Evolutionary conservation across 2,888 invertebrate genomes (phyloP).

Genomic region (Xylota sylvarum): DNA sequence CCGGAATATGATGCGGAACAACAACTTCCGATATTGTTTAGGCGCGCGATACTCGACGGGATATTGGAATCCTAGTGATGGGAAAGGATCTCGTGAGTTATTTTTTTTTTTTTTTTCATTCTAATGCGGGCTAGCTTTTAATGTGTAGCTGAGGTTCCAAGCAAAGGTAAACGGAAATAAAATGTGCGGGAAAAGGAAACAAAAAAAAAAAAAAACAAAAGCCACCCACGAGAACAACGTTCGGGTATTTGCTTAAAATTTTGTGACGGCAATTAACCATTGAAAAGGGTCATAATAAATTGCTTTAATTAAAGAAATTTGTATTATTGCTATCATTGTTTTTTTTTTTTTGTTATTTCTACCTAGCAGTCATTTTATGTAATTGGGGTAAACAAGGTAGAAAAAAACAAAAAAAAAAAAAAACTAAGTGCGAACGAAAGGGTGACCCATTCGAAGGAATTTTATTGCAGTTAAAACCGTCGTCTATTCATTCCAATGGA

Average conservation of each 20-base stretch:
- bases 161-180: conserved; percentile 22
- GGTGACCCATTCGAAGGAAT: conserved; percentile 15
- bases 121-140: conserved; percentile 59
- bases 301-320: conserved; percentile 69
- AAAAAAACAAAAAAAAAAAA: background rate
- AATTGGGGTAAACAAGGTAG: conserved; percentile 55
- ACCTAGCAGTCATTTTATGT: conserved; percentile 10
- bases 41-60: conserved; percentile 5
- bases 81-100: too few relatives aligned
- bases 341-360: conserved; percentile 7
- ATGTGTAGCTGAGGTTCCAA: conserved; percentile 20
- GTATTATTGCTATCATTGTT: conserved; percentile 55
- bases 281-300: conserved; percentile 70
- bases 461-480: conserved; percentile 30
- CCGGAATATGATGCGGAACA: conserved; percentile 60
- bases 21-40: conserved; percentile 65
- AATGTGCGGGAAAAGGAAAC: background rate
- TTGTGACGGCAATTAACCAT: conserved; percentile 64
- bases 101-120: too few relatives aligned
- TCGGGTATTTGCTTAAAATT: conserved; percentile 55
- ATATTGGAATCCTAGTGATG: conserved; percentile 42
- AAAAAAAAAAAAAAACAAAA: background rate
- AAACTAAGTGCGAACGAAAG: conserved; percentile 43
- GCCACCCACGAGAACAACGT: conserved; percentile 9
- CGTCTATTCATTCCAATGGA: conserved; percentile 36